A percentile compares a stretch with the other conserved stretches of the same genome.
Evolutionary conservation across 2,113 vertebrate genomes (phyloP).

Genomic region (Tympanuchus pallidicinctus): DNA sequence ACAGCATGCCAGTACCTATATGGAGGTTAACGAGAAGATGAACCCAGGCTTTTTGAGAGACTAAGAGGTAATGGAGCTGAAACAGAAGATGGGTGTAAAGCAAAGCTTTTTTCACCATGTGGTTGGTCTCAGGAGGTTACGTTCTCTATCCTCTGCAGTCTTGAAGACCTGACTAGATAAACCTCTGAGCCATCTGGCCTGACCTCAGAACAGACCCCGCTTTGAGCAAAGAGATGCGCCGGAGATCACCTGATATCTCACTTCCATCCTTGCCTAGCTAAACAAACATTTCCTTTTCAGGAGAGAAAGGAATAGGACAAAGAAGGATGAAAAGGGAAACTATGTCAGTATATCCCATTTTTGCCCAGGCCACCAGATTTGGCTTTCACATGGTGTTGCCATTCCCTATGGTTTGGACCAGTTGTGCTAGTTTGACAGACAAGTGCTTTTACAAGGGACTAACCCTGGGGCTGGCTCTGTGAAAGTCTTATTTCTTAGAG

Average conservation of each 20-base stretch:
- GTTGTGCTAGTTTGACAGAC: background rate
- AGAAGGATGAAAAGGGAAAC: background rate
- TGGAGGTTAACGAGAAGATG: background rate
- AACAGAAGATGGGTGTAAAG: background rate
- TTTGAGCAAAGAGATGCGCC: background rate
- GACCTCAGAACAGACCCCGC: background rate
- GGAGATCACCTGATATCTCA: background rate
- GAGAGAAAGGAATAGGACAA: background rate
- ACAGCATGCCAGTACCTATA: background rate
- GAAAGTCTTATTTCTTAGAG: conserved; percentile 7
- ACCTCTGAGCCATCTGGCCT: background rate
- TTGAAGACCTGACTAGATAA: background rate
- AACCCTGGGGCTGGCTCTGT: background rate
- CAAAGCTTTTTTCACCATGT: background rate
- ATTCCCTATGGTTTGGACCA: background rate
- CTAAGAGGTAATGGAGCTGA: background rate
- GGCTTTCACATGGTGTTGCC: background rate
- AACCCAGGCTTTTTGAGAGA: background rate
- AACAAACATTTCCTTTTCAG: background rate
- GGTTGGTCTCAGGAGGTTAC: background rate
- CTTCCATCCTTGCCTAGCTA: background rate
- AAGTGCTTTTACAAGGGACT: background rate
- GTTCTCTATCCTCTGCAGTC: background rate
- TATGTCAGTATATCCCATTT: background rate
- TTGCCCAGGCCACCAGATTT: background rate